These are phyloP conservation scores for Philereme vetulata DNA, from an alignment of 2,888 invertebrate genomes.

Conservation along the genomic window DNA sequence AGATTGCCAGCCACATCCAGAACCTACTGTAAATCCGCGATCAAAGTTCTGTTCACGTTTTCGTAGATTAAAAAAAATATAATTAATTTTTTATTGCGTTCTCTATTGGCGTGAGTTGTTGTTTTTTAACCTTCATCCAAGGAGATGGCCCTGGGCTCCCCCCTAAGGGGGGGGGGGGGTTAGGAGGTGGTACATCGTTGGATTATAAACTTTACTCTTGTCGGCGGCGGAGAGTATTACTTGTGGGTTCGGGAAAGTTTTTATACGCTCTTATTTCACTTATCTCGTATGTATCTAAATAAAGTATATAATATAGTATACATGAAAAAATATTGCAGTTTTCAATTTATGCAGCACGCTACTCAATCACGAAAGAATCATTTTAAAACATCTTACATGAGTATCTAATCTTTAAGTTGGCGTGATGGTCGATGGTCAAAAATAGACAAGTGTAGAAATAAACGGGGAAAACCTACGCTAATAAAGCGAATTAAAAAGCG, in stretches of 20 bases:
- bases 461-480: too few relatives aligned
- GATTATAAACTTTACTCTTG: constrained; percentile 54
- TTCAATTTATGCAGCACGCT: too few relatives aligned
- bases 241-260: constrained; percentile 11
- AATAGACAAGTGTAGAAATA: too few relatives aligned
- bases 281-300: too few relatives aligned
- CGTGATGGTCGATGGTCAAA: too few relatives aligned
- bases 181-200: constrained; percentile 45
- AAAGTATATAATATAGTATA: too few relatives aligned
- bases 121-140: constrained; percentile 53
- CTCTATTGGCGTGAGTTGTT: constrained; percentile 74
- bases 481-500: too few relatives aligned
- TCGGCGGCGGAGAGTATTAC: constrained; percentile 30
- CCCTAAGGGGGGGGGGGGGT: constrained; percentile 38
- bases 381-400: too few relatives aligned
- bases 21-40: constrained; percentile 36
- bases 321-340: too few relatives aligned
- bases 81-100: constrained; percentile 79
- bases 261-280: background rate
- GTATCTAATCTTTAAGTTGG: too few relatives aligned
- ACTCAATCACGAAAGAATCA: too few relatives aligned
- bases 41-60: constrained; percentile 66
- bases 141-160: constrained; percentile 34
- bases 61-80: constrained; percentile 81
- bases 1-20: constrained; percentile 40